Conservation (phyloP, 2,888 invertebrate genomes). For the Meghimatium bilineatum region DNA sequence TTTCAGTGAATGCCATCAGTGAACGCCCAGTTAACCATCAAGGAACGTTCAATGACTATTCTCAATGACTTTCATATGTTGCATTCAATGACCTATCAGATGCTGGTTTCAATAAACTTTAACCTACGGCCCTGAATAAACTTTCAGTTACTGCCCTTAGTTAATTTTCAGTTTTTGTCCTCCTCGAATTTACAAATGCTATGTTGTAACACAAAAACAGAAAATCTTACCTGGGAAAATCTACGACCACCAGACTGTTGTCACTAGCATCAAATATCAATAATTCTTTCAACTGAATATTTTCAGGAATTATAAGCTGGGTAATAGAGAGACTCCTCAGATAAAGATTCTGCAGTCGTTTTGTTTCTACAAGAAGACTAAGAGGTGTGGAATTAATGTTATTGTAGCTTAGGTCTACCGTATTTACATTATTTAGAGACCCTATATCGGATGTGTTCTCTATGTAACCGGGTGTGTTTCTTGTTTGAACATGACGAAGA, state of each 20-base stretch:
- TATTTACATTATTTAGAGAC: neutral
- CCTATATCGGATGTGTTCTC: neutral
- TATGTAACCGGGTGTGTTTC: neutral
- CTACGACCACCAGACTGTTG: neutral
- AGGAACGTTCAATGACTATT: too few relatives aligned
- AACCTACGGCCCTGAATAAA: too few relatives aligned
- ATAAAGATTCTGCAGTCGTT: neutral
- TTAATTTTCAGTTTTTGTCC: too few relatives aligned
- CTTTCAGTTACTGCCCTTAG: too few relatives aligned
- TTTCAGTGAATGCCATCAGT: too few relatives aligned
- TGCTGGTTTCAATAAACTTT: too few relatives aligned
- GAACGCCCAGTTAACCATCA: too few relatives aligned
- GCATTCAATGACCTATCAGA: too few relatives aligned
- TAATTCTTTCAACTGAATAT: conserved; percentile 1
- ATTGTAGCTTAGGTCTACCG: conserved; percentile 43
- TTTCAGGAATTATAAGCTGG: neutral
- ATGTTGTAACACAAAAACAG: neutral
- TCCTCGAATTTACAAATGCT: too few relatives aligned
- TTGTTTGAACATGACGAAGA: neutral
- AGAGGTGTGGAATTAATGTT: conserved; percentile 11
- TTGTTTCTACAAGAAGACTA: neutral
- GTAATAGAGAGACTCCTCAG: neutral
- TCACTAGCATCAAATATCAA: neutral
- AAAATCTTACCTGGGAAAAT: conserved; percentile 29
- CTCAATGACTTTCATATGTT: too few relatives aligned